phyloP scores from a whole-genome alignment of 2,113 vertebrate species.

The Pygathrix nemaeus region DNA sequence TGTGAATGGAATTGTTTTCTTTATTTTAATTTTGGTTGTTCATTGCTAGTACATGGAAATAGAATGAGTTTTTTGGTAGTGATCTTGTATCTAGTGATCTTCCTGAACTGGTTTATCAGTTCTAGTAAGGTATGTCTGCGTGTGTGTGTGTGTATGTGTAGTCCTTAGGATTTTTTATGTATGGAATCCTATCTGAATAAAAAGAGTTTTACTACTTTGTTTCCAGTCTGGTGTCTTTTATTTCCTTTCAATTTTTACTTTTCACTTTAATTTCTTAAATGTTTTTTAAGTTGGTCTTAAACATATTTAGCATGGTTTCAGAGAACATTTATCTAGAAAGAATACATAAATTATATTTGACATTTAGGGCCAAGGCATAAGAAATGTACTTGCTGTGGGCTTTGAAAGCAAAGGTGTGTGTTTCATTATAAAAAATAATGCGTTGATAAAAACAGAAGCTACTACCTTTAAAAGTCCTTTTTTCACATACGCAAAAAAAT shows the following conservation, averaged over 20 bases:
- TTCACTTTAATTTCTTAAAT: conserved; percentile 25
- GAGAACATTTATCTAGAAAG: conserved; percentile 5
- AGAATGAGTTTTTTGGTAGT: neutral
- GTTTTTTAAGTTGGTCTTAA: neutral
- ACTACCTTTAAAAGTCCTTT: neutral
- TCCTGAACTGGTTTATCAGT: neutral
- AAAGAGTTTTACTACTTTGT: neutral
- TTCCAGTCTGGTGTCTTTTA: neutral
- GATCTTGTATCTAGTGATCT: neutral
- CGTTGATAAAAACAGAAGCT: neutral
- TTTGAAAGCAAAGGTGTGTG: neutral
- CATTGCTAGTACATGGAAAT: neutral
- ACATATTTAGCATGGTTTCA: neutral
- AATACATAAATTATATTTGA: conserved; percentile 18
- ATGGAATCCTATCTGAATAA: neutral
- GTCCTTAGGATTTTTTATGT: neutral
- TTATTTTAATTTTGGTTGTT: neutral
- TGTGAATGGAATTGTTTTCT: neutral
- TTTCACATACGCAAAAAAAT: neutral
- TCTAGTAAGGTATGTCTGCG: neutral
- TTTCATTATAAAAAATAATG: conserved; percentile 6
- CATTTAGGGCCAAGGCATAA: neutral
- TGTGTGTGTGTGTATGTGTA: no score
- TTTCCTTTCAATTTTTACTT: conserved; percentile 22
- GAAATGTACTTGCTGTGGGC: neutral